Percentiles rank a stretch among this genome's conserved stretches.
Conservation (phyloP, 2,888 invertebrate species). For the Sialis lutaria region DNA sequence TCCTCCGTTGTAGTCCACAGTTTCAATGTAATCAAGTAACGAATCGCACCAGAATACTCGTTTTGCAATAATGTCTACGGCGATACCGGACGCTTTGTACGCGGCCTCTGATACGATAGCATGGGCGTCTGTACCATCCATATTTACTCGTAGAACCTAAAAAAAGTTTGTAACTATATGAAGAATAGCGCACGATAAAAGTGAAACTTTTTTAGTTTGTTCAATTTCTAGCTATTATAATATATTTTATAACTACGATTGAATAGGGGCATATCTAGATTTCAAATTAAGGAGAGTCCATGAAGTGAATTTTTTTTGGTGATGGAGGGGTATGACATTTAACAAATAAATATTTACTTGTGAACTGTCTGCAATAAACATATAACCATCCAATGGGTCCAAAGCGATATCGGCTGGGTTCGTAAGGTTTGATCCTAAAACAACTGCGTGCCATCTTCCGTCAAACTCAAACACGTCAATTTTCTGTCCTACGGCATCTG, state of each 20-base stretch:
- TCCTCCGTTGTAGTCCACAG: constrained; percentile 82
- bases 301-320: no score
- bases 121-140: constrained; percentile 78
- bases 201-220: no score
- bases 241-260: no score
- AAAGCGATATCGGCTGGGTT: constrained; percentile 82
- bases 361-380: constrained; percentile 75
- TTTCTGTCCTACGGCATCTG: constrained; percentile 82
- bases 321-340: not conserved
- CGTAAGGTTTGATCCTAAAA: constrained; percentile 78
- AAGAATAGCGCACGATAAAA: not conserved
- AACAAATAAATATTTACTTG: constrained; percentile 30
- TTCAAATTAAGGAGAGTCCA: no score
- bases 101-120: constrained; percentile 83
- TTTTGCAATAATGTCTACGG: constrained; percentile 77
- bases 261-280: no score
- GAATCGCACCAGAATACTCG: constrained; percentile 96
- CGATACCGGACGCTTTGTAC: constrained; percentile 82
- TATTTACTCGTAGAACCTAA: constrained; percentile 64
- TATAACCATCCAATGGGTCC: constrained; percentile 77
- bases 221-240: no score
- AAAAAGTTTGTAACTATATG: constrained; percentile 10
- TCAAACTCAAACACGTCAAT: constrained; percentile 86
- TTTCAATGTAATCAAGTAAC: constrained; percentile 86
- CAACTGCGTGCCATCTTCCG: constrained; percentile 76